phyloP scores from a whole-genome alignment of 1,140 invertebrate genomes.

The Drosophila melanogaster region DNA sequence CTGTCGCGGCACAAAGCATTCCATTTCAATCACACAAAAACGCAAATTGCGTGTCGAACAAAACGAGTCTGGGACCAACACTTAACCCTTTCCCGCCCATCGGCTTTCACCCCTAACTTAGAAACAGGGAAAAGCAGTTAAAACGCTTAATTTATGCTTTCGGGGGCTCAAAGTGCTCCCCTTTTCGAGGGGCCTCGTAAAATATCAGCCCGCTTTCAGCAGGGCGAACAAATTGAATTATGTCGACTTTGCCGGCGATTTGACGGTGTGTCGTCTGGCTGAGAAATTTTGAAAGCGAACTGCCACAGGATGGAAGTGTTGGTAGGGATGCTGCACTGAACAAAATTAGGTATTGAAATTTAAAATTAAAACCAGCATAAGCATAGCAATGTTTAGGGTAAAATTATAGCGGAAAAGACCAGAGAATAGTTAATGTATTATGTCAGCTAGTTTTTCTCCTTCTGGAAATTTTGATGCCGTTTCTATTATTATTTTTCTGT shows the following conservation, averaged over 20 bases:
- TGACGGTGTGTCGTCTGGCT: slow-evolving; percentile 44
- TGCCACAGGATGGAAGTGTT: not conserved
- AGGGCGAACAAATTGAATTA: slow-evolving; percentile 42
- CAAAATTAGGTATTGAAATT: too few species aligned
- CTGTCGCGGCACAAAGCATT: slow-evolving; percentile 43
- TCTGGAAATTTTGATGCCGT: too few species aligned
- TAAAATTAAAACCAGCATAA: too few species aligned
- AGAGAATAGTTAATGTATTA: too few species aligned
- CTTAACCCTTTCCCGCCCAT: slow-evolving; percentile 24
- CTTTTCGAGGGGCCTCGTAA: slow-evolving; percentile 22
- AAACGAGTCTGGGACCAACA: slow-evolving; percentile 22
- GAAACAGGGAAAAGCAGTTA: slow-evolving; percentile 23
- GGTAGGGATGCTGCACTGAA: not conserved
- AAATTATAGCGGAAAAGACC: too few species aligned
- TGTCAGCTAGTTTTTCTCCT: not conserved
- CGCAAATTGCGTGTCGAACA: slow-evolving; percentile 65
- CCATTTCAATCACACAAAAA: slow-evolving; percentile 62
- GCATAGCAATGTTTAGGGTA: too few species aligned
- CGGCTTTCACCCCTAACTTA: not conserved
- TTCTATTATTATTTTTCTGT: not conserved
- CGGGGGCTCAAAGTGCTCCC: slow-evolving; percentile 13
- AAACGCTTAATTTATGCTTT: slow-evolving; percentile 49
- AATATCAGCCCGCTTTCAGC: slow-evolving; percentile 27
- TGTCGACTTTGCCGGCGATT: slow-evolving; percentile 44
- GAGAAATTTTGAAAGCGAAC: slow-evolving; percentile 11